These are phyloP conservation scores for Lineus longissimus DNA, from an alignment of 1,140 invertebrate species.

Conservation along the genomic window DNA sequence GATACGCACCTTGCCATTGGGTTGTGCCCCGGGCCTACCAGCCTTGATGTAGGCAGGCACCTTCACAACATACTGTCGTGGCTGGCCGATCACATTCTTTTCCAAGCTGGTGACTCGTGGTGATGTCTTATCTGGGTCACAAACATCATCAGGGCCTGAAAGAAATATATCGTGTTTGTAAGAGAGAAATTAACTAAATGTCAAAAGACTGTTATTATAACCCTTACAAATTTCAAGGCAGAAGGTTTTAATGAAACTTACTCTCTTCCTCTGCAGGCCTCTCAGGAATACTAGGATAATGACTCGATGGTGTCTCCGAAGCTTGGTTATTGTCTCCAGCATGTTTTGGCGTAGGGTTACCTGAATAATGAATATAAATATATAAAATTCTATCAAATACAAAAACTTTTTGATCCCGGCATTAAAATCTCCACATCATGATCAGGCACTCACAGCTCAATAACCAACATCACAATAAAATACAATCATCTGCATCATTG, in stretches of 20 bases:
- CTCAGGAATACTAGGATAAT: constrained; percentile 34
- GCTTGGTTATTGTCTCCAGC: constrained; percentile 23
- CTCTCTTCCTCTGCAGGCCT: constrained; percentile 27
- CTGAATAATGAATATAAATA: constrained; percentile 24
- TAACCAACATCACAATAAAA: no score
- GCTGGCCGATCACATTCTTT: constrained; percentile 37
- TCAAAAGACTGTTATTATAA: neutral
- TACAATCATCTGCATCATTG: no score
- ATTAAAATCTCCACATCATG: no score
- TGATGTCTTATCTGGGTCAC: neutral
- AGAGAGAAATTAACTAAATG: neutral
- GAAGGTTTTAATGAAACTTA: neutral
- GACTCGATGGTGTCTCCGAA: constrained; percentile 35
- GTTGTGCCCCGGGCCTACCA: constrained; percentile 39
- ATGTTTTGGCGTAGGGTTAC: constrained; percentile 42
- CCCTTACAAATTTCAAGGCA: neutral
- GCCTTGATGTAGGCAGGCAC: constrained; percentile 43
- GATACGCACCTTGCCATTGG: constrained; percentile 42
- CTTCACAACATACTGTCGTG: constrained; percentile 34
- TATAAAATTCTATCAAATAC: no score
- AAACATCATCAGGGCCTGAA: neutral
- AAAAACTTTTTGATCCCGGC: no score
- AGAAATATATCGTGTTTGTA: no score
- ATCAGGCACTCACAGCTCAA: no score
- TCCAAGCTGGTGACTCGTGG: constrained; percentile 22